Base-by-base conservation (phyloP, 2,113 vertebrate genomes). In the Morone chrysops region DNA sequence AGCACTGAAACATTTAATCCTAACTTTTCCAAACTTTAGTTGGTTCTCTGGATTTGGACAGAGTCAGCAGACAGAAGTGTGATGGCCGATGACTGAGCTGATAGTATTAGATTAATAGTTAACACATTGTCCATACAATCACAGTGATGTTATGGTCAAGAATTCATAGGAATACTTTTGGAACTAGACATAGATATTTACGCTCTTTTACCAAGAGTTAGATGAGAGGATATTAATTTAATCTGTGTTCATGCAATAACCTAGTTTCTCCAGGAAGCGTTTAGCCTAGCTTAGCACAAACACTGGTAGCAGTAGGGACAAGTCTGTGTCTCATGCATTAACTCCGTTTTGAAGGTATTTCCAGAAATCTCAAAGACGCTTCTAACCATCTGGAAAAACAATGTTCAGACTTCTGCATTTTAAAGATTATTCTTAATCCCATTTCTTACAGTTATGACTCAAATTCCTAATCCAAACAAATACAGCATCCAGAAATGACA, bases 1-100 rank as follows among this genome's bases (percentile, higher is more conserved):
- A 12, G 57, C 31, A 14, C 22, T 60, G 47, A 84, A 80, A 61
- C 20, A 47, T 57, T 84, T 83, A 63, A 61, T 78, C n/a, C 14
- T 18, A 74, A 70, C 18, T 18, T 51, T 62, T 68, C 53, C 14
- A n/a, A 74, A 20, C 14, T 40, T 66, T 31, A 41, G 16, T 50
- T 20, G 38, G 12, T 61, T 70, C 36, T 71, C 13, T 51, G 53
- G 36, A 18, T 11, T 11, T 25, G 70, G 25, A 40, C 48, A 11
- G 38, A 50, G 36, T 81, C 65, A n/a, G 20, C 43, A 41, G 56
- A 38, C 10, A 16, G 50, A 70, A 63, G 63, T 36, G 38, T 70
- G 65, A 54, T 13, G 14, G 22, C 36, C 62, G 45, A 17, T 48
- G 0, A 61, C 2, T 78, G 13, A 50, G 20, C 53, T 13, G 31